Conservation (phyloP, 2,113 vertebrate species). For the Triplophysa tibetana region DNA sequence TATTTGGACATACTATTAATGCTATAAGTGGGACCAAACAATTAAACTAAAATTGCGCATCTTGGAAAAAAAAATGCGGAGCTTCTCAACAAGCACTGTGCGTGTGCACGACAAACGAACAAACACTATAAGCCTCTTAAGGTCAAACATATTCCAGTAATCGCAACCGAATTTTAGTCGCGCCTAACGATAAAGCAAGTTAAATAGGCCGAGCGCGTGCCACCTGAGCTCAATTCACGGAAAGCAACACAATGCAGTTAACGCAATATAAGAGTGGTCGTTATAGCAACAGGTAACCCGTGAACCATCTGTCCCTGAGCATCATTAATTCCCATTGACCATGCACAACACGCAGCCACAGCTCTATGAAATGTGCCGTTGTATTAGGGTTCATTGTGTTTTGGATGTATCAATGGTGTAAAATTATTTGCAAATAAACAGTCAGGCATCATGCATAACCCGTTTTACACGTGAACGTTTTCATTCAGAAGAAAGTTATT, state of each 20-base stretch:
- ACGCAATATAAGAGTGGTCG: constrained; percentile 28
- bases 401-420: background rate
- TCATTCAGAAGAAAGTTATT: background rate
- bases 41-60: background rate
- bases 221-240: constrained; percentile 44
- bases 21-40: background rate
- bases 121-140: constrained; percentile 13
- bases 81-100: background rate
- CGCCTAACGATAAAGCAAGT: constrained; percentile 6
- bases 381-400: background rate
- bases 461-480: background rate
- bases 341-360: constrained; percentile 8
- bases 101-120: background rate
- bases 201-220: constrained; percentile 9
- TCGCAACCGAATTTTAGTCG: background rate
- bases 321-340: constrained; percentile 42
- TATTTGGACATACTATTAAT: background rate
- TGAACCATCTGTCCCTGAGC: constrained; percentile 46
- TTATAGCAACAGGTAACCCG: constrained; percentile 55
- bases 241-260: constrained; percentile 39
- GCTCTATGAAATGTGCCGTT: background rate
- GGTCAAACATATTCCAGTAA: constrained; percentile 16
- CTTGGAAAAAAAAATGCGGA: background rate
- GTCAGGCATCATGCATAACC: background rate
- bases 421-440: background rate